A percentile compares a stretch with the other conserved stretches of the same genome.
These are phyloP conservation scores for Ictalurus furcatus DNA, from an alignment of 2,113 vertebrate species.

Conservation along the genomic window DNA sequence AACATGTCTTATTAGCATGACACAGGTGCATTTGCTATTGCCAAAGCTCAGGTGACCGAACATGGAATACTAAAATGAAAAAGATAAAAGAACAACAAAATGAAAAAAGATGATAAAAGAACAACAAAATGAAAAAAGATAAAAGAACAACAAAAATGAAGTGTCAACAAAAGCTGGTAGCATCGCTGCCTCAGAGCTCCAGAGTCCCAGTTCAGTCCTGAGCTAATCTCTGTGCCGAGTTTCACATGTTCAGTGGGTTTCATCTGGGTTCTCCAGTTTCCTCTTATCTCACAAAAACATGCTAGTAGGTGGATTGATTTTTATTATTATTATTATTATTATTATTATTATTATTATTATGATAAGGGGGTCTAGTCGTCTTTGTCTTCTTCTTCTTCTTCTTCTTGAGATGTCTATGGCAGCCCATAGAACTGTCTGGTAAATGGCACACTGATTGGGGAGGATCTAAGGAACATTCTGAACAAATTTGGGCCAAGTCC, in stretches of 20 bases:
- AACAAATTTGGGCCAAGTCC: too few species aligned
- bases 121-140: neutral
- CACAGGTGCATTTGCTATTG: neutral
- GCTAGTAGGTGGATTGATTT: neutral
- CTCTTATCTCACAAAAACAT: neutral
- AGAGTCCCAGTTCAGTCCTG: neutral
- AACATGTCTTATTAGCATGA: neutral
- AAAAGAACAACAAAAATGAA: neutral
- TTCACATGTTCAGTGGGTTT: neutral
- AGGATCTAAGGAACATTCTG: too few species aligned
- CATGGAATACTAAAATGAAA: neutral
- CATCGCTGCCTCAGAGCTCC: too few species aligned
- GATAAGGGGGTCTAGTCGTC: too few species aligned
- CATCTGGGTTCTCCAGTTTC: neutral
- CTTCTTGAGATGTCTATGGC: too few species aligned
- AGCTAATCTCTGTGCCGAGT: neutral
- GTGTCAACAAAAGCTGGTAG: neutral
- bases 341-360: too few species aligned
- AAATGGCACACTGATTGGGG: too few species aligned
- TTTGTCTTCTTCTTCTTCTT: too few species aligned
- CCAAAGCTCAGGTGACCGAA: neutral
- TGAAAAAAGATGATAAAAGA: neutral
- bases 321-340: neutral
- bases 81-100: neutral
- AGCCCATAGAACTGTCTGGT: too few species aligned